These are phyloP conservation scores for Oreochromis mossambicus DNA, from an alignment of 2,797 vertebrate species.

Conservation along the genomic window DNA sequence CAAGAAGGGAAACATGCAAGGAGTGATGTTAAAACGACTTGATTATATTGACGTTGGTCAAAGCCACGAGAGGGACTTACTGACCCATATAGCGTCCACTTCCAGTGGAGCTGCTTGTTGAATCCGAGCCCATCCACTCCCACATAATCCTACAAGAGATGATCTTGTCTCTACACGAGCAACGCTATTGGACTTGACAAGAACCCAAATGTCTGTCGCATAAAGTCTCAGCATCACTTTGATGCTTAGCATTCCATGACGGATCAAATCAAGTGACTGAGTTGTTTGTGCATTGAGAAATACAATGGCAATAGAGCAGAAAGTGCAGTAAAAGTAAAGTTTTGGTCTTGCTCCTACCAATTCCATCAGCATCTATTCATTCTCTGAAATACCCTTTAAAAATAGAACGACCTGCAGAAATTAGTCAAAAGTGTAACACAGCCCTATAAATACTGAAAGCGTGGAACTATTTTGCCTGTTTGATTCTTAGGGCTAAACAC, in stretches of 20 bases:
- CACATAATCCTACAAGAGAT: conserved; percentile 71
- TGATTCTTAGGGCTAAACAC: not conserved
- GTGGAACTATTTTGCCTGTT: not conserved
- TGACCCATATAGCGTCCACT: conserved; percentile 73
- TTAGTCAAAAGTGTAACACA: not conserved
- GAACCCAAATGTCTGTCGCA: conserved; percentile 56
- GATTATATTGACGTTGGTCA: conserved; percentile 53
- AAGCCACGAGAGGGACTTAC: conserved; percentile 62
- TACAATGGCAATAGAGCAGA: not conserved
- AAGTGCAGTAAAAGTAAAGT: not conserved
- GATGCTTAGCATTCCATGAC: conserved; percentile 38
- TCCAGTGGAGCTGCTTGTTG: conserved; percentile 59
- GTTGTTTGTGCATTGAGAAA: conserved; percentile 27
- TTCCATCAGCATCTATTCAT: not conserved
- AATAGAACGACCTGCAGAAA: not conserved
- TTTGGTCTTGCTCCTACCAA: not conserved
- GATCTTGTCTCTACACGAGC: conserved; percentile 57
- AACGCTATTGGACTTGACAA: conserved; percentile 62
- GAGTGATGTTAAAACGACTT: conserved; percentile 43
- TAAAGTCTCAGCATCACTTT: conserved; percentile 33
- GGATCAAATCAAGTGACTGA: conserved; percentile 12
- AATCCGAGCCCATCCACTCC: conserved; percentile 55
- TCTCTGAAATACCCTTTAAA: not conserved
- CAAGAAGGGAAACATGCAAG: conserved; percentile 12
- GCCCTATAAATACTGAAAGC: not conserved